These are phyloP conservation scores for Leptodactylus fuscus DNA, from an alignment of 2,113 vertebrate genomes.

Conservation along the genomic window DNA sequence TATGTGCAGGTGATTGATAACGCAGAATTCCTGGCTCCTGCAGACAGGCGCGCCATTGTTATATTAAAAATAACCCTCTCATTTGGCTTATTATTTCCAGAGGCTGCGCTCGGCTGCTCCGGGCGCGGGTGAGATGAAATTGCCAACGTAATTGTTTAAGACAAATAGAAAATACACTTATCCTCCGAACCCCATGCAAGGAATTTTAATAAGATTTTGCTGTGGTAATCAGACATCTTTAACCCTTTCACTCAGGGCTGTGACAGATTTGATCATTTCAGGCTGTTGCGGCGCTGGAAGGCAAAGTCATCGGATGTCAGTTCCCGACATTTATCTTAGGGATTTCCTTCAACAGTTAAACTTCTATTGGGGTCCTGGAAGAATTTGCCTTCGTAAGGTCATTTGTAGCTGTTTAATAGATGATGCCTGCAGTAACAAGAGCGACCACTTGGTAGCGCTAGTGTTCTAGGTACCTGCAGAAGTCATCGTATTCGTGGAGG, in stretches of 20 bases:
- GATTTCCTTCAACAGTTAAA: neutral
- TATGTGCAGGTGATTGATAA: slow-evolving; percentile 54
- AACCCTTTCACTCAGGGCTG: slow-evolving; percentile 9
- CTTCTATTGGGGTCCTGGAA: neutral
- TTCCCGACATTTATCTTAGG: neutral
- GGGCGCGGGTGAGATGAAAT: slow-evolving; percentile 52
- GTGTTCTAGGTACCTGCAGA: neutral
- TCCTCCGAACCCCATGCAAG: slow-evolving; percentile 51
- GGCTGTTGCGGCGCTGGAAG: neutral
- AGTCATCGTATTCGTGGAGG: too few relatives aligned
- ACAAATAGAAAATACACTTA: slow-evolving; percentile 59
- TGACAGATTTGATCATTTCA: neutral
- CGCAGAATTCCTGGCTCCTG: slow-evolving; percentile 50
- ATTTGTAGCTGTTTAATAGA: neutral
- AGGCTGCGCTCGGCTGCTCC: slow-evolving; percentile 49
- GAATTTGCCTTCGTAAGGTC: neutral
- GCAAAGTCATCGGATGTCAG: neutral
- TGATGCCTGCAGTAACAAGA: neutral
- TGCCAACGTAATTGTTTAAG: slow-evolving; percentile 58
- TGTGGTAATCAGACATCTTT: slow-evolving; percentile 19
- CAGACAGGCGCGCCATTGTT: slow-evolving; percentile 57
- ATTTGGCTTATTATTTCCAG: slow-evolving; percentile 55
- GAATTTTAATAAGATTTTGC: slow-evolving; percentile 55
- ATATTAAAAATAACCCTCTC: slow-evolving; percentile 47
- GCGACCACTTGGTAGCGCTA: slow-evolving; percentile 15